A percentile compares a stretch with the other conserved stretches of the same genome.
Evolutionary conservation across 2,113 vertebrate species (phyloP).

Genomic region (Petaurus breviceps): DNA sequence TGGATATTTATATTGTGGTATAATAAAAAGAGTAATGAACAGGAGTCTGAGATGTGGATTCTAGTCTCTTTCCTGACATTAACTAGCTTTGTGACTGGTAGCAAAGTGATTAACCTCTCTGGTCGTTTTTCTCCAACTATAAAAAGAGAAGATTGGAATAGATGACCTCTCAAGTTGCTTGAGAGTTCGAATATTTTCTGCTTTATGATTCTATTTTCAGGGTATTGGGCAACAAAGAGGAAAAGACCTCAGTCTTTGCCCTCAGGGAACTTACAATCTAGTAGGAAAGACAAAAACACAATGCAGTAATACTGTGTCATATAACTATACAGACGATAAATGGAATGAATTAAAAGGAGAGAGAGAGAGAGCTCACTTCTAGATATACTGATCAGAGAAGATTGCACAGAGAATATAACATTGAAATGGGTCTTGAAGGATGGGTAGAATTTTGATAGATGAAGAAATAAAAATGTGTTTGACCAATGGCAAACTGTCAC

Average conservation of each 20-base stretch:
- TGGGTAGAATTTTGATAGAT: background rate
- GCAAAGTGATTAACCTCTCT: conserved; percentile 66
- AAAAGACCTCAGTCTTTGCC: conserved; percentile 15
- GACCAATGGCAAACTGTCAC: background rate
- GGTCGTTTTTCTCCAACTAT: conserved; percentile 64
- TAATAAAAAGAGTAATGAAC: background rate
- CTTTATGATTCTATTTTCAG: background rate
- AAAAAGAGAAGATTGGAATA: conserved; percentile 46
- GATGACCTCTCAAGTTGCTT: background rate
- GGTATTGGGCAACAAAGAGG: background rate
- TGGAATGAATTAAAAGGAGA: background rate
- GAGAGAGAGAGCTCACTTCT: background rate
- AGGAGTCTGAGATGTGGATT: background rate
- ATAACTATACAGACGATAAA: background rate
- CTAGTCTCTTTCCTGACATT: conserved; percentile 67
- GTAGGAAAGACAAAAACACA: conserved; percentile 13
- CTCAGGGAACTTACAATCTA: conserved; percentile 13
- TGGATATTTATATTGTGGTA: background rate
- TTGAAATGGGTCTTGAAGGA: background rate
- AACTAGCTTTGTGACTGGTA: conserved; percentile 66
- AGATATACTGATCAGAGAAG: background rate
- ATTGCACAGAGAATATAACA: background rate
- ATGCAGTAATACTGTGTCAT: background rate
- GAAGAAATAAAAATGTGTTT: background rate
- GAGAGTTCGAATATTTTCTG: background rate